A percentile compares a stretch with the other conserved stretches of the same genome.
Conservation (phyloP, 2,113 vertebrate genomes). For the Trochalopteron elliotii region DNA sequence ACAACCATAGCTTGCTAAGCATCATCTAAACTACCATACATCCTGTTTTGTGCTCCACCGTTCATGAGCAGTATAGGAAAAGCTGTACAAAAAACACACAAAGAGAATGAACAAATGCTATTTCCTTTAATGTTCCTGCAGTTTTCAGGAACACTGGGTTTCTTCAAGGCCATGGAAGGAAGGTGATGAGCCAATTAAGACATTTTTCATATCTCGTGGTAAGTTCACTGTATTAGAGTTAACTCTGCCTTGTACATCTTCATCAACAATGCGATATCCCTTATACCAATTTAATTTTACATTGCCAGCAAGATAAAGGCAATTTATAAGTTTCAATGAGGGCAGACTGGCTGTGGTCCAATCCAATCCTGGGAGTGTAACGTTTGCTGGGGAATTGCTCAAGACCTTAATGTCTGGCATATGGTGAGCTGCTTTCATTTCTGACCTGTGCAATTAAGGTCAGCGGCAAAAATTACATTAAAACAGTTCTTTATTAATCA, state of each 20-base stretch:
- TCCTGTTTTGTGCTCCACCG: not conserved
- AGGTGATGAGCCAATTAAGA: conserved; percentile 56
- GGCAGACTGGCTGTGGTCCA: conserved; percentile 51
- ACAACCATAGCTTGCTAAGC: not conserved
- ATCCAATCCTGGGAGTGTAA: conserved; percentile 53
- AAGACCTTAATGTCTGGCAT: conserved; percentile 62
- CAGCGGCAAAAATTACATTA: conserved; percentile 60
- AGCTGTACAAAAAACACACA: not conserved
- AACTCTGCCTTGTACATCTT: conserved; percentile 64
- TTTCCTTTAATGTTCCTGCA: conserved; percentile 5
- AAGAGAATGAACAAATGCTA: not conserved
- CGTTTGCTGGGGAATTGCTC: conserved; percentile 57
- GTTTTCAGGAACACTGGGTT: conserved; percentile 24
- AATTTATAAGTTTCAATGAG: conserved; percentile 68
- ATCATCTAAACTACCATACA: not conserved
- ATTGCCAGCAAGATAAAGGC: conserved; percentile 64
- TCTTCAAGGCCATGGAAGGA: conserved; percentile 31
- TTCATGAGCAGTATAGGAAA: not conserved
- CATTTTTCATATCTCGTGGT: conserved; percentile 13
- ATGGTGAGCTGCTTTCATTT: conserved; percentile 63
- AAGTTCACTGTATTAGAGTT: conserved; percentile 43
- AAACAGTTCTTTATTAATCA: conserved; percentile 64
- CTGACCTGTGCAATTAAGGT: conserved; percentile 66
- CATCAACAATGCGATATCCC: conserved; percentile 64
- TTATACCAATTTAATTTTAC: conserved; percentile 63